phyloP scores from a whole-genome alignment of 2,888 invertebrate genomes.

The Cephus nigrinus region DNA sequence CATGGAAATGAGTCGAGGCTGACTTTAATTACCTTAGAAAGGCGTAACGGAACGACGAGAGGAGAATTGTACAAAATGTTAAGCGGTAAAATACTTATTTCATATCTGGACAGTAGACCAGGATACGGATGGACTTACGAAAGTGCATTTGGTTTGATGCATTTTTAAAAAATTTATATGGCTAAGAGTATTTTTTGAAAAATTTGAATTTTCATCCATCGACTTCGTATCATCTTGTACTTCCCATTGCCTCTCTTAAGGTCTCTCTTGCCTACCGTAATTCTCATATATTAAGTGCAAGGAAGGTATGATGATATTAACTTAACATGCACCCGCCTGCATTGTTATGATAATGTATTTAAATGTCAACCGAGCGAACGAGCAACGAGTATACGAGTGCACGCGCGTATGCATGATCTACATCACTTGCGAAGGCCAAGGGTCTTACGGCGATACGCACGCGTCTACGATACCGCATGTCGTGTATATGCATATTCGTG shows the following conservation, averaged over 20 bases:
- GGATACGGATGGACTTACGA: background rate
- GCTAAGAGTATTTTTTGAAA: background rate
- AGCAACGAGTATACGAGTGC: background rate
- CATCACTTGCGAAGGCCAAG: background rate
- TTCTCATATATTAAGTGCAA: slow-evolving; percentile 11
- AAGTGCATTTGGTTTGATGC: background rate
- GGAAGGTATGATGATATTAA: slow-evolving; percentile 53
- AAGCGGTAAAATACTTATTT: background rate
- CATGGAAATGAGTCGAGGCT: background rate
- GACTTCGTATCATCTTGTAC: background rate
- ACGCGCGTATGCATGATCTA: background rate
- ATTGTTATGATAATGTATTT: slow-evolving; percentile 64
- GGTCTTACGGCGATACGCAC: background rate
- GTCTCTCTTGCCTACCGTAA: background rate
- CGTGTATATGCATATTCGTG: background rate
- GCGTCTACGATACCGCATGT: background rate
- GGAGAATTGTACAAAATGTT: background rate
- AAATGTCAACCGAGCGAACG: slow-evolving; percentile 51
- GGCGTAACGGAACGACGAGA: background rate
- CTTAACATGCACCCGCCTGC: slow-evolving; percentile 55
- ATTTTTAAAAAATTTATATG: background rate
- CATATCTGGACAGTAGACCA: background rate
- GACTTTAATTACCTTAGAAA: background rate
- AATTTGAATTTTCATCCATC: slow-evolving; percentile 1
- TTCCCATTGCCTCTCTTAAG: slow-evolving; percentile 3